These are phyloP conservation scores for Dryococelus australis DNA, from an alignment of 2,888 invertebrate species.

Conservation along the genomic window DNA sequence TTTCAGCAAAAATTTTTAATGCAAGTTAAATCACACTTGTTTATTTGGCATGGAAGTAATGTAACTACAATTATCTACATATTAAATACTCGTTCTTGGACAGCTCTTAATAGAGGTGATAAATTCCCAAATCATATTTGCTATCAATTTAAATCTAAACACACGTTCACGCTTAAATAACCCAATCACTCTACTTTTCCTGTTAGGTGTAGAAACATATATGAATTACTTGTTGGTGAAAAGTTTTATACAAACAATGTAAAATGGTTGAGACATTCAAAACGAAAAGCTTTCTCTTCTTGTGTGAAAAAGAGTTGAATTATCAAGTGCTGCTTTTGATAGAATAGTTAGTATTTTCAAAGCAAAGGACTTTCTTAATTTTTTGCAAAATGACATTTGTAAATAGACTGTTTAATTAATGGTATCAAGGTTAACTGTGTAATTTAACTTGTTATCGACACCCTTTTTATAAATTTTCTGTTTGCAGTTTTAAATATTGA, in stretches of 20 bases:
- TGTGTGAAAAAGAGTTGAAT: slow-evolving; percentile 12
- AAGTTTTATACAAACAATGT: slow-evolving; percentile 7
- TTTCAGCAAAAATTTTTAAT: background rate
- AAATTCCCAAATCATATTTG: background rate
- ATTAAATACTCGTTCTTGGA: background rate
- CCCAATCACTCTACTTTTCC: slow-evolving; percentile 23
- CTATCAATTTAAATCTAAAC: slow-evolving; percentile 22
- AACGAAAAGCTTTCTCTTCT: background rate
- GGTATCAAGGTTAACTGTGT: background rate
- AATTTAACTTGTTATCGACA: background rate
- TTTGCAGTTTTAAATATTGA: background rate
- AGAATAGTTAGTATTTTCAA: slow-evolving; percentile 28
- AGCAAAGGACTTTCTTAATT: slow-evolving; percentile 17
- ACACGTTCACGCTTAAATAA: slow-evolving; percentile 20
- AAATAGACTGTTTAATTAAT: background rate
- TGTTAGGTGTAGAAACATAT: slow-evolving; percentile 13
- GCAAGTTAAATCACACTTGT: background rate
- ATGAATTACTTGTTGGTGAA: slow-evolving; percentile 18
- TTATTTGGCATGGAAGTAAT: background rate
- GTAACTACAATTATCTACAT: background rate
- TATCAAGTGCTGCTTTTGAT: slow-evolving; percentile 30
- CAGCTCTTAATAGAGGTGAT: slow-evolving; percentile 17
- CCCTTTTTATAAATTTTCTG: background rate
- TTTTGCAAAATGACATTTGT: background rate
- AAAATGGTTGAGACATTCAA: slow-evolving; percentile 17